Conservation (phyloP, 2,113 vertebrate species). For the Bambusicola thoracicus region DNA sequence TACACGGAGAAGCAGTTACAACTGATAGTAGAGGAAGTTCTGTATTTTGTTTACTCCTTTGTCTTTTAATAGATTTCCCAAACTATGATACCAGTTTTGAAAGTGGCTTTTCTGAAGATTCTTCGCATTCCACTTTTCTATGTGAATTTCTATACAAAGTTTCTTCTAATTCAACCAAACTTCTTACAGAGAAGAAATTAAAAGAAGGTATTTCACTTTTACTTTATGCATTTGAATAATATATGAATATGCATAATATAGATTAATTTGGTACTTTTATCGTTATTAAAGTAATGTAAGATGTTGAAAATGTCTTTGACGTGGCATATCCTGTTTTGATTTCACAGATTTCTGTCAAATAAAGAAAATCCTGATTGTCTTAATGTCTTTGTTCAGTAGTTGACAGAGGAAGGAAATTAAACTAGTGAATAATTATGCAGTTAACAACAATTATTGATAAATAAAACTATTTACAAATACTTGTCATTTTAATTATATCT, state of each 20-base stretch:
- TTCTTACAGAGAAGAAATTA: slow-evolving; percentile 83
- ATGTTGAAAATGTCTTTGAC: slow-evolving; percentile 25
- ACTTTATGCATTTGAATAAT: not conserved
- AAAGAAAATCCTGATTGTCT: not conserved
- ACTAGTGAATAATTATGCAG: not conserved
- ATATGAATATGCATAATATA: not conserved
- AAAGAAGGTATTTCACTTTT: slow-evolving; percentile 84
- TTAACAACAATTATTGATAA: not conserved
- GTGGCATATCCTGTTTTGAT: not conserved
- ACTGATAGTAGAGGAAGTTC: not conserved
- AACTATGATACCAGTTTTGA: slow-evolving; percentile 81
- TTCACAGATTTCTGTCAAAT: not conserved
- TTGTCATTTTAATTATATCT: not conserved
- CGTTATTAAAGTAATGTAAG: too few species aligned
- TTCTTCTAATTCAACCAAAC: slow-evolving; percentile 76
- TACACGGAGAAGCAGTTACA: not conserved
- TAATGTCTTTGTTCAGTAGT: not conserved
- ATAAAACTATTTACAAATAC: not conserved
- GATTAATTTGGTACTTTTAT: not conserved
- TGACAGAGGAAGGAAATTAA: not conserved
- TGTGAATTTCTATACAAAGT: slow-evolving; percentile 92
- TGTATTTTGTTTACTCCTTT: not conserved
- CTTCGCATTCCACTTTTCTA: slow-evolving; percentile 82
- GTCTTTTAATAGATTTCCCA: slow-evolving; percentile 84
- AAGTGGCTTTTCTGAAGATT: slow-evolving; percentile 74